A percentile compares a stretch with the other conserved stretches of the same genome.
Evolutionary conservation across 2,797 vertebrate genomes (phyloP).

Genomic region (Odontamblyopus lacepedii): DNA sequence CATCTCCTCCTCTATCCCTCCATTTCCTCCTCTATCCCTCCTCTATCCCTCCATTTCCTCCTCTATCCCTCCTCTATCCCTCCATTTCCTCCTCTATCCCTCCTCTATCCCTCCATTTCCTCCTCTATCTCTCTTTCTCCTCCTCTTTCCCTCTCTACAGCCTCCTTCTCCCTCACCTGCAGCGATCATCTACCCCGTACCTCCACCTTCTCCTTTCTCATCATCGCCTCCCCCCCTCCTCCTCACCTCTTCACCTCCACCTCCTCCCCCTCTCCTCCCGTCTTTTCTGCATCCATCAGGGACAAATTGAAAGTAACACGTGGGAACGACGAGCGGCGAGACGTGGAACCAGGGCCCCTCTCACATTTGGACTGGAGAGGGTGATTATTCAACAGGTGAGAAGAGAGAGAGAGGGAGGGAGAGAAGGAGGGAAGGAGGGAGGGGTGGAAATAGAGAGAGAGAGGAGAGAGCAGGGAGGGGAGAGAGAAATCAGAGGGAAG

Average conservation of each 20-base stretch:
- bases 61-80: conserved; percentile 22
- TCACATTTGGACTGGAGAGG: conserved; percentile 14
- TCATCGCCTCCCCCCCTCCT: no score
- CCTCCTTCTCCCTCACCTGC: no score
- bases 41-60: no score
- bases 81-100: conserved; percentile 17
- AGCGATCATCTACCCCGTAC: no score
- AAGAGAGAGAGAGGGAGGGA: background rate
- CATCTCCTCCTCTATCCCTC: no score
- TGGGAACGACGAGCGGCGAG: conserved; percentile 45
- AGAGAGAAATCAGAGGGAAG: background rate
- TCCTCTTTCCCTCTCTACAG: no score
- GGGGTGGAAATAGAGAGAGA: background rate
- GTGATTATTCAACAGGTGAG: conserved; percentile 32
- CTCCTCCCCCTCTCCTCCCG: no score
- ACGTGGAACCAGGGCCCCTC: conserved; percentile 7
- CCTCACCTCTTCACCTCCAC: no score
- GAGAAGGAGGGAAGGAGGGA: background rate
- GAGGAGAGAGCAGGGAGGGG: background rate
- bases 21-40: no score
- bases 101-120: no score
- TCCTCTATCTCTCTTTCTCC: no score
- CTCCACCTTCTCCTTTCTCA: no score
- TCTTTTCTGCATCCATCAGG: conserved; percentile 14
- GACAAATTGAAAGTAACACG: conserved; percentile 76